Percentiles rank a stretch among this genome's conserved stretches.
Evolutionary conservation across 2,888 invertebrate species (phyloP).

Genomic region (Campoplex capitator): DNA sequence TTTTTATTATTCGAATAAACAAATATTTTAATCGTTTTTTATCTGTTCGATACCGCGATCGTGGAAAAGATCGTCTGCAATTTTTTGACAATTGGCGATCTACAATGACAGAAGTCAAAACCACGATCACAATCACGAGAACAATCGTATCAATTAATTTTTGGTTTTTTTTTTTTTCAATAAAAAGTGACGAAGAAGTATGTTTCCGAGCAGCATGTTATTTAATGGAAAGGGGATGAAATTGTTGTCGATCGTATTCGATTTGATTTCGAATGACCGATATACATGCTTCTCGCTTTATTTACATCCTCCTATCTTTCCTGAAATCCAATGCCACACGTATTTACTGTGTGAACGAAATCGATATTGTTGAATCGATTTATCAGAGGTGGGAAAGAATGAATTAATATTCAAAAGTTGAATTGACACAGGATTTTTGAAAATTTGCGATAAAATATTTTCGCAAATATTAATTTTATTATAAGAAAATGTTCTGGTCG

Average conservation of each 20-base stretch:
- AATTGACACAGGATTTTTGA: background rate
- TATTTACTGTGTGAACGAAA: background rate
- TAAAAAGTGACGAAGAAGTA: too few species aligned
- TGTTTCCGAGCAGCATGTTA: too few species aligned
- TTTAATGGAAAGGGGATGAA: too few species aligned
- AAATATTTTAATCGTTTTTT: background rate
- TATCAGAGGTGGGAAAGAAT: background rate
- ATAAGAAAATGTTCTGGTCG: background rate
- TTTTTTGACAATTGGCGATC: background rate
- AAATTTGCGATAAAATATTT: background rate
- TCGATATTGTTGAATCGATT: slow-evolving; percentile 5
- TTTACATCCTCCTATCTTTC: slow-evolving; percentile 27
- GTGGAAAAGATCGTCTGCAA: background rate
- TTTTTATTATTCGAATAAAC: background rate
- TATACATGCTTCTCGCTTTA: background rate
- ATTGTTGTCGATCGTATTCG: too few species aligned
- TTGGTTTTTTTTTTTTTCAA: background rate
- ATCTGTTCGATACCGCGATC: background rate
- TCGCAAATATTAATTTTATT: background rate
- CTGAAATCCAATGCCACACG: slow-evolving; percentile 17
- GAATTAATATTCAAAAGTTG: background rate
- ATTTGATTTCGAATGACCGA: background rate
- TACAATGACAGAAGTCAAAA: background rate
- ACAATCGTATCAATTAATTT: background rate
- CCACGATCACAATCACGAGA: background rate